A percentile compares a stretch with the other conserved stretches of the same genome.
Conservation (phyloP, 2,888 invertebrate species). For the Dolichopus griseipennis region DNA sequence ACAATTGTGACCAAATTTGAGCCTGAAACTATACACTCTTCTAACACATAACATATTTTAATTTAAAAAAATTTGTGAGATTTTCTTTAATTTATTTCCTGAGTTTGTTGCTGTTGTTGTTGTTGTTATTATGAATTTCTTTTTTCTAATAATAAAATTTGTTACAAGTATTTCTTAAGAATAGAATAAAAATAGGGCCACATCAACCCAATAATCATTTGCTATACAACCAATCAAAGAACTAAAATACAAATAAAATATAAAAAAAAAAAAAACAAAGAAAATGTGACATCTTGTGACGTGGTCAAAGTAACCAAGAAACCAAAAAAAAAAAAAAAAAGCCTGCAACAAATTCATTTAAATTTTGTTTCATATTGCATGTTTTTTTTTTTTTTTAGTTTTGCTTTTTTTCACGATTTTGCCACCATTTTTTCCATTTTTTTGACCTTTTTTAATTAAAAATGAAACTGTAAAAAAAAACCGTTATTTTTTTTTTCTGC, state of each 20-base stretch:
- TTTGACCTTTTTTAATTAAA: slow-evolving; percentile 2
- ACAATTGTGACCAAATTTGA: too few species aligned
- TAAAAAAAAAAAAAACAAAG: background rate
- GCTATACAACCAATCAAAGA: too few species aligned
- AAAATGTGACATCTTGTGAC: background rate
- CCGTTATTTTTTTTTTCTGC: background rate
- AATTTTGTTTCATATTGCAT: background rate
- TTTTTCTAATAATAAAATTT: background rate
- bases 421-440: background rate
- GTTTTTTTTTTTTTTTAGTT: too few species aligned
- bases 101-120: background rate
- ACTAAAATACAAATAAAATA: too few species aligned
- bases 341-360: background rate
- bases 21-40: too few species aligned
- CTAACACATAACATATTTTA: too few species aligned
- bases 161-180: background rate
- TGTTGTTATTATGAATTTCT: background rate
- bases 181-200: background rate
- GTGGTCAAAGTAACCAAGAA: background rate
- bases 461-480: background rate
- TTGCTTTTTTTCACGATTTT: background rate
- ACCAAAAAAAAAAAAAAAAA: background rate
- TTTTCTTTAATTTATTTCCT: too few species aligned
- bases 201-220: background rate
- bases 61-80: too few species aligned